Evolutionary conservation across 2,113 vertebrate species (phyloP), one percentile per base, ranked within the genome.

Genomic region (Neoarius graeffei): DNA sequence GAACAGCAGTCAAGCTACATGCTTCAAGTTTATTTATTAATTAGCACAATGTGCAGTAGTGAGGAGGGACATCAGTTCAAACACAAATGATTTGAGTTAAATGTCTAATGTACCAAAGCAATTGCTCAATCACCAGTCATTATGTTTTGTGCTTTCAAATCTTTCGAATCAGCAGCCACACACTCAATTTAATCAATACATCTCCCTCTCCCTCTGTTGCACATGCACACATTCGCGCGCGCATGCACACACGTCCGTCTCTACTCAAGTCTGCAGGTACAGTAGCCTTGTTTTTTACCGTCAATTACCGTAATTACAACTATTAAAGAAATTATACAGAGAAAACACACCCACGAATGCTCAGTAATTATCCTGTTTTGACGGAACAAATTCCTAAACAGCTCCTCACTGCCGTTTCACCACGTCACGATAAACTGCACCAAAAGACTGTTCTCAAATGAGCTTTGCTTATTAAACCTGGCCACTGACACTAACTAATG

Each of bases 271-370:
- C 59, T 84, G 81, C 71, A 88, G 59, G 57, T n/a, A n/a, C n/a
- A n/a, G n/a, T 60, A 64, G 59, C 42, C 54, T 25, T 83, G 3
- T 25, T 83, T 64, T 64, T 82, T 76, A 62, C 19, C 10, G 74
- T 52, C 83, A 73, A 84, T 84, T 71, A 73, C 83, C 57, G 52
- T 84, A 84, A 84, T 57, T 27, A 88, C 74, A 77, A 14, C 52
- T 1, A 76, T 73, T 25, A 64, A 19, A 83, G 13, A 74, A 85
- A 42, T 73, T 59, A 76, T 7, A 85, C 27, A 25, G 30, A 25
- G 19, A 23, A 19, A 85, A 17, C 11, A 52, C 42, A 7, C 15
- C 5, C 4, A 10, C 6, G 57, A 48, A n/a, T 4, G 20, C 19
- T 85, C 27, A 74, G 54, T n/a, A 60, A 85, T 76, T 60, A 60